A percentile compares a stretch with the other conserved stretches of the same genome.
Evolutionary conservation across 2,113 vertebrate genomes (phyloP).

Genomic region (Anseranas semipalmata): DNA sequence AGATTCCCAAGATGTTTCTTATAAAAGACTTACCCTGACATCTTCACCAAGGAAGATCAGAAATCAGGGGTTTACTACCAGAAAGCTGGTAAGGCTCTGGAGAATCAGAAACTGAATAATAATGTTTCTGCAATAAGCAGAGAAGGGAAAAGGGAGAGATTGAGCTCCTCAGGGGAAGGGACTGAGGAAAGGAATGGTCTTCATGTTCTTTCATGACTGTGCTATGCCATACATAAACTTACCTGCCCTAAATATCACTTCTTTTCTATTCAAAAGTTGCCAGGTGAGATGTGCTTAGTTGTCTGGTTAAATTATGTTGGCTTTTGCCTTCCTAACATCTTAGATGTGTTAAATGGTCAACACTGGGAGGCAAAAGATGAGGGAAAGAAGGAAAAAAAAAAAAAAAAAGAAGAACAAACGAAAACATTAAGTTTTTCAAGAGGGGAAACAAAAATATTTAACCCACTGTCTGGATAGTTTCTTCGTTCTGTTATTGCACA

Average conservation of each 20-base stretch:
- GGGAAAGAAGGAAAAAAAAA: background rate
- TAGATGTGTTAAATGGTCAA: background rate
- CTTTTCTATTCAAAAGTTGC: background rate
- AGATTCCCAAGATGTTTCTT: background rate
- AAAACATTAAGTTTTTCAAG: background rate
- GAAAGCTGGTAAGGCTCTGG: background rate
- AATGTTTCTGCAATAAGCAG: background rate
- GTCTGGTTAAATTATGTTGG: background rate
- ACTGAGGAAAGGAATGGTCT: background rate
- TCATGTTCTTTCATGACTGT: background rate
- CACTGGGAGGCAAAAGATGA: background rate
- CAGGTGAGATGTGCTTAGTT: background rate
- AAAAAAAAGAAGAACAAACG: background rate
- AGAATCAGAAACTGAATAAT: background rate
- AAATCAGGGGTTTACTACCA: background rate
- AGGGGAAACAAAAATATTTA: background rate
- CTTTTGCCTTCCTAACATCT: background rate
- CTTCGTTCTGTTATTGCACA: background rate
- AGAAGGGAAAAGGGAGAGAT: background rate
- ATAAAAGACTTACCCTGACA: background rate
- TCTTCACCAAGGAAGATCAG: background rate
- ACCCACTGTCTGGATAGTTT: background rate
- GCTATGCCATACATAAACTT: background rate
- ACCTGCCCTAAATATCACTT: background rate
- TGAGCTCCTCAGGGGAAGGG: background rate